Evolutionary conservation across 2,113 vertebrate species (phyloP), one percentile per base, ranked within the genome.

Genomic region (Tetraodon nigroviridis): DNA sequence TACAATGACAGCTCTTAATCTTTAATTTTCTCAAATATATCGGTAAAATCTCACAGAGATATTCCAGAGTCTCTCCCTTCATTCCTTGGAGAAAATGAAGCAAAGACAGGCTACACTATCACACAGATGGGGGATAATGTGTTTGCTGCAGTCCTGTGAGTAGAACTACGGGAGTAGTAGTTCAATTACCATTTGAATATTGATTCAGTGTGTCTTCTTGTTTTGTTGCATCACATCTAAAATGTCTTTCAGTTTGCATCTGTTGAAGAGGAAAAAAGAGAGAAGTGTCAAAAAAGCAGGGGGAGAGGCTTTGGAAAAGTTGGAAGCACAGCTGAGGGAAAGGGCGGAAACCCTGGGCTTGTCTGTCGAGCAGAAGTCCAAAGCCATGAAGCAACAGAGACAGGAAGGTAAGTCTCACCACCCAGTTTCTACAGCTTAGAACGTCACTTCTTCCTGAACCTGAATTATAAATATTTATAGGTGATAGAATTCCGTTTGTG

Each of bases 121-220:
- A 80, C 88, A 67, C 94, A 92, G 84, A 87, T 90, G 83, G 96
- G 97, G 51, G 94, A 97, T 79, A 99, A 98, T 37, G 55, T 98
- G 64, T 98, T 99, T 85, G 92, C 93, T 55, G 94, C 97, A 45
- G 91, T 97, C 69, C 92, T 92, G 96, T 98, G 90, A 93, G 94
- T 90, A 53, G 21, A 8, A 18, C 2, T 37, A 10, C 12, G 32
- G 32, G 32, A 37, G 32, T 37, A 3, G 10, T 8, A 11, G 1
- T 11, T 11, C 12, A 37, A 37, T 37, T 11, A 37, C 10, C 12
- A 37, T 12, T 11, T 37, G 10, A 12, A 11, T 37, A 37, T 8
- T 12, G 32, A 12, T n/a, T 17, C 15, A 6, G 8, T 20, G 48
- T 54, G 5, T 15, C 10, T 13, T 49, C 49, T 27, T 50, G 8